Base-by-base conservation (phyloP, 1,140 invertebrate genomes). In the Calliopsis andreniformis region DNA sequence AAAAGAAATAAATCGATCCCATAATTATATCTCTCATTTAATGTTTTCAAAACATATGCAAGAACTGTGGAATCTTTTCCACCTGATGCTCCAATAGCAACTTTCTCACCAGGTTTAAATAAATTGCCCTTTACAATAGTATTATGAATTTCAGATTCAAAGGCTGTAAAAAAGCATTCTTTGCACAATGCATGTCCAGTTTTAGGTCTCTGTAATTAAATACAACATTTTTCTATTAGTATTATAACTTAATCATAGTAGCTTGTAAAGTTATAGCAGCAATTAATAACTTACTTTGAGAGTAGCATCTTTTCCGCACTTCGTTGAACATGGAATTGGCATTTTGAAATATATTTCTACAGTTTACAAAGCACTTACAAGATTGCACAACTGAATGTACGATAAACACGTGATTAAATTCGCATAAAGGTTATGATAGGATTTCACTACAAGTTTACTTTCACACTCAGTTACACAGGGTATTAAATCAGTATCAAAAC, bases 21-120 rank as follows among this genome's bases (percentile, higher is more conserved):
- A 93, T 99, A 99, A 78, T 98, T 93, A 88, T 99, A 96, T 73
- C 96, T 94, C 83, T 98, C 94, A 91, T 99, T 99, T 3, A 99
- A 91, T 4, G 96, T 91, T 91, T 99, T 99, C 80, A 99, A 90
- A 3, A 98, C 94, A 90, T 98, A 95, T 2, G 97, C 98, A 43
- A 99, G 92, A 16, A 99, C 99, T 14, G 99, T 99, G 0, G 98
- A 99, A 91, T 99, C 99, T 94, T 99, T 99, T 59, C 99, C 99
- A 67, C 99, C 99, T 76, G 98, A 99, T 30, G 98, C 99, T 45
- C 97, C 99, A 58, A 99, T 95, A 6, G 98, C 98, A 25, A 99
- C 97, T 76, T 95, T 96, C 85, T 98, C 95, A 12, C 97, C 98
- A 71, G 91, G 92, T 75, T 95, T 95, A 88, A 99, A 99, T 53